These are phyloP conservation scores for Dermolepida albohirtum DNA, from an alignment of 2,888 invertebrate species.

Conservation along the genomic window DNA sequence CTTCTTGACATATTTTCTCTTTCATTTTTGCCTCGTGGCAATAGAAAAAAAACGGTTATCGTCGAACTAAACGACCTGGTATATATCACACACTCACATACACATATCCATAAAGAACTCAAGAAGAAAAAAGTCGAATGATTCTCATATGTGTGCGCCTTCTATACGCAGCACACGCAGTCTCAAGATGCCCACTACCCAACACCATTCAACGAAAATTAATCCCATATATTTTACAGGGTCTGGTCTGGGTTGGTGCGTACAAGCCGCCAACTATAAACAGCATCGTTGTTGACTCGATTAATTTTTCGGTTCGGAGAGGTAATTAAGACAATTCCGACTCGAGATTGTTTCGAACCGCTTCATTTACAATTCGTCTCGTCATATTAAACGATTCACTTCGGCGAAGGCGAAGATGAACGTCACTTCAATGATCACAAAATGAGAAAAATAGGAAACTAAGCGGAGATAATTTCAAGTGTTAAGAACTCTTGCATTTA, in stretches of 20 bases:
- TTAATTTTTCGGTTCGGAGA: slow-evolving; percentile 23
- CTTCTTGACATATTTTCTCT: slow-evolving; percentile 4
- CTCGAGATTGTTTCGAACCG: slow-evolving; percentile 12
- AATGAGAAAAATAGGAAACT: too few relatives aligned
- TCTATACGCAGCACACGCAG: slow-evolving; percentile 13
- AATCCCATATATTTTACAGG: slow-evolving; percentile 16
- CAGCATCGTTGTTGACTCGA: slow-evolving; percentile 1
- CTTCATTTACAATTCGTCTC: slow-evolving; percentile 33
- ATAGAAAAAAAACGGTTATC: slow-evolving; percentile 30
- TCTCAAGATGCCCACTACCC: slow-evolving; percentile 13
- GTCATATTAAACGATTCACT: slow-evolving; percentile 25
- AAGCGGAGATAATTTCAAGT: too few relatives aligned
- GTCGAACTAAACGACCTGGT: slow-evolving; percentile 22
- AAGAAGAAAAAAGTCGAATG: slow-evolving; percentile 1
- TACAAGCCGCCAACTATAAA: slow-evolving; percentile 9
- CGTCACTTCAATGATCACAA: too few relatives aligned
- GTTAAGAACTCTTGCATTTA: too few relatives aligned
- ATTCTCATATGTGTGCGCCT: background rate
- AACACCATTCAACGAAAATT: slow-evolving; percentile 11
- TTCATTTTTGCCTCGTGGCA: slow-evolving; percentile 14
- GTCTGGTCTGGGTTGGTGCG: background rate
- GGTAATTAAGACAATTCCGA: slow-evolving; percentile 23
- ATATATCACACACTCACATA: slow-evolving; percentile 22
- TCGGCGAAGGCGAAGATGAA: too few relatives aligned
- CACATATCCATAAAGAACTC: too few relatives aligned